Evolutionary conservation across 2,113 vertebrate genomes (phyloP), one percentile per base, ranked within the genome.

Genomic region (Cebus imitator): DNA sequence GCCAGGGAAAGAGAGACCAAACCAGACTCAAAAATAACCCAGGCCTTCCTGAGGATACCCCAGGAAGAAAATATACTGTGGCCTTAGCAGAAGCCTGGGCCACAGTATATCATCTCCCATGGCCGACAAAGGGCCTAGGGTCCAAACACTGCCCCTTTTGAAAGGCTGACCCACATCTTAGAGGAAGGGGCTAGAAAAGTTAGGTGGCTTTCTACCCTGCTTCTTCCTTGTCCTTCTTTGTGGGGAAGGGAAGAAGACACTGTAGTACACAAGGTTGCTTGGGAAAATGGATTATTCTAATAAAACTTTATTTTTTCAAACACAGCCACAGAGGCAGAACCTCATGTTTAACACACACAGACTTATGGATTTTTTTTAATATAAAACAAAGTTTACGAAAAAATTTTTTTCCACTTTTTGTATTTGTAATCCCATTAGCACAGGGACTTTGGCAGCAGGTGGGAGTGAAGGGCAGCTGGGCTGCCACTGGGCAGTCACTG

Each of bases 231-330:
- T 52, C 45, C 78, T 96, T 94, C 88, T 87, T 96, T 87, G 82
- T 93, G 76, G 45, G 55, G 79, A 96, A 96, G 95, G 95, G 98
- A 97, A 98, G 91, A 98, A 97, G 85, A 98, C 96, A 97, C 95
- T 92, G 43, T 73, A 91, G 68, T 83, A 98, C 96, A 98, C 95
- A 92, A 96, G 52, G 76, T 95, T 98, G 94, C 97, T 97, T 98
- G 98, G 97, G 98, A 98, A 98, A 98, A 98, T 96, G 97, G 82
- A 96, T 97, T 98, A 98, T 98, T 98, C 98, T 98, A 98, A 98
- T 98, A 98, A 98, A 98, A 98, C 98, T 98, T 98, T 98, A 98
- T 98, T 98, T 98, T 97, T 98, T 98, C 98, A 98, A 98, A 98
- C 97, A 98, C 98, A 98, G 98, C 97, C 97, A 98, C 98, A 98